These are phyloP conservation scores for Meles meles DNA, from an alignment of 2,113 vertebrate species.

Conservation along the genomic window DNA sequence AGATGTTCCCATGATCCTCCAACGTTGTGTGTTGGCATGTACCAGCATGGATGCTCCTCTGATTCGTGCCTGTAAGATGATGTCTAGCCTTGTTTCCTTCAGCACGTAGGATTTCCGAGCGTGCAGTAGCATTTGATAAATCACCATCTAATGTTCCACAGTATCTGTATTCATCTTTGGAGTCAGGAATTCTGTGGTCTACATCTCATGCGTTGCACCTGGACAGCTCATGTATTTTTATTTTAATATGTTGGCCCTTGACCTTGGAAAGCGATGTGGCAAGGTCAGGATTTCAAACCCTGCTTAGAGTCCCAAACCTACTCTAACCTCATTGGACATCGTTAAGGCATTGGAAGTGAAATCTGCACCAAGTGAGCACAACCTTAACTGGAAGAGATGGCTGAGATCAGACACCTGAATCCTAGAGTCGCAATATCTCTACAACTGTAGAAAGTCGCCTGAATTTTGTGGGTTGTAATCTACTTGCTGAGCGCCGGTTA, in stretches of 20 bases:
- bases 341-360: not conserved
- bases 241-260: accelerated
- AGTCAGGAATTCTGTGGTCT: not conserved
- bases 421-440: not conserved
- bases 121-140: not conserved
- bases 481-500: not conserved
- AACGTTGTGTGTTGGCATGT: not conserved
- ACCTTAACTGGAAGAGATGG: not conserved
- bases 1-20: not conserved
- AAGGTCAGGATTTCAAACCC: not conserved
- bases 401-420: not conserved
- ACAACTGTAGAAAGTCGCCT: not conserved
- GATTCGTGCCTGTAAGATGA: not conserved
- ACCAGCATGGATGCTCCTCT: not conserved
- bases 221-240: not conserved
- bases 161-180: not conserved
- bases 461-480: not conserved
- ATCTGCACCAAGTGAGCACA: not conserved
- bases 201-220: not conserved
- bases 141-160: not conserved
- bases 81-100: not conserved
- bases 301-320: not conserved
- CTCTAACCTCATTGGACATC: not conserved
- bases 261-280: not conserved
- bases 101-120: not conserved